phyloP scores from a whole-genome alignment of 1,140 invertebrate genomes.

The Cyrtorhinus lividipennis region DNA sequence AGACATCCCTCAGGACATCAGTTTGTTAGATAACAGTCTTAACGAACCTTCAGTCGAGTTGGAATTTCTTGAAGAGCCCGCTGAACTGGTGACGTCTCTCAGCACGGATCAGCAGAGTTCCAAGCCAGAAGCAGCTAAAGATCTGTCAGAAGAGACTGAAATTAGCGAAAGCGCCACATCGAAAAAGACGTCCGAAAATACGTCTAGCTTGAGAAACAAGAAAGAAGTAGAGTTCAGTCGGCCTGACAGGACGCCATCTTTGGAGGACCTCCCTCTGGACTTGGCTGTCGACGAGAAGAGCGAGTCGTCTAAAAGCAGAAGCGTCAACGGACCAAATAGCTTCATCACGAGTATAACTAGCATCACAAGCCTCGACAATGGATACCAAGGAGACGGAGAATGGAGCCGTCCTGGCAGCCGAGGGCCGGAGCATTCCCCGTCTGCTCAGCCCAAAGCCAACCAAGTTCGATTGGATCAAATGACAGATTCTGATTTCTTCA shows the following conservation, averaged over 20 bases:
- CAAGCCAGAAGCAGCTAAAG: conserved; percentile 12
- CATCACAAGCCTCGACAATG: conserved; percentile 68
- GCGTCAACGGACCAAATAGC: conserved; percentile 39
- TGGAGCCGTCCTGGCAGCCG: conserved; percentile 50
- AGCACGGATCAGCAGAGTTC: neutral
- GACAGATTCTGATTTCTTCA: conserved; percentile 80
- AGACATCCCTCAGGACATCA: conserved; percentile 10
- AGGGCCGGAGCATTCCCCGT: conserved; percentile 28
- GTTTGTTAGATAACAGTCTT: neutral
- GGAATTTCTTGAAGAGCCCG: neutral
- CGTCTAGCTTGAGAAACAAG: conserved; percentile 15
- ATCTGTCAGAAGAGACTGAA: conserved; percentile 19
- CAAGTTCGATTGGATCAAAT: conserved; percentile 44
- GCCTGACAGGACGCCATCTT: conserved; percentile 60
- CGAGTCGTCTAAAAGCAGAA: conserved; percentile 28
- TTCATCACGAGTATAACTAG: conserved; percentile 71
- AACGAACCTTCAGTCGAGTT: neutral
- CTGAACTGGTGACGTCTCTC: no score
- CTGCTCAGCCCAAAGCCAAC: conserved; percentile 21
- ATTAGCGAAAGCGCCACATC: conserved; percentile 19
- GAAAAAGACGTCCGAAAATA: conserved; percentile 19
- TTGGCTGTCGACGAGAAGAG: conserved; percentile 41
- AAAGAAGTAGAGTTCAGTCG: conserved; percentile 17
- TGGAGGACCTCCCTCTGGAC: conserved; percentile 65
- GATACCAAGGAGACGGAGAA: conserved; percentile 74